phyloP scores from a whole-genome alignment of 92 coral and sea anemone species.

The Chrysogorgia sp. region DNA sequence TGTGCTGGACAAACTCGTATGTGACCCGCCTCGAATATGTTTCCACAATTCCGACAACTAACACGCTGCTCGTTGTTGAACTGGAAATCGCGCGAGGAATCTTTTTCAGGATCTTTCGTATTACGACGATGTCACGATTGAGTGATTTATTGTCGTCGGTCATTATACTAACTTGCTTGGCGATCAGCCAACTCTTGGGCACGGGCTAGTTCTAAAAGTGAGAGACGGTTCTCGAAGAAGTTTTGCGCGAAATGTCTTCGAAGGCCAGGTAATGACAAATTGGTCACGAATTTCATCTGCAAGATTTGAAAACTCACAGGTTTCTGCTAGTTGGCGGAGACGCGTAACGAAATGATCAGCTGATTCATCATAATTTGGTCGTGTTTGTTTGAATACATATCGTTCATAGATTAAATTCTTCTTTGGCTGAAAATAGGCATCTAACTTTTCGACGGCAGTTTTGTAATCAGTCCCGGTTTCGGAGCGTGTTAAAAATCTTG shows the following conservation, averaged over 20 bases:
- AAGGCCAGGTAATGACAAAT: background rate
- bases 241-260: conserved; percentile 2
- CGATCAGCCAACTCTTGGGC: background rate
- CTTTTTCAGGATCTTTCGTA: background rate
- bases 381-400: conserved; percentile 5
- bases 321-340: background rate
- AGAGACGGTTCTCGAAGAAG: conserved; percentile 1
- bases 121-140: no score
- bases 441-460: background rate
- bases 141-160: background rate
- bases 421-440: background rate
- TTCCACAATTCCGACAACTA: background rate
- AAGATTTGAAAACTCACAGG: background rate
- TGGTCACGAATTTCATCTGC: conserved; percentile 7
- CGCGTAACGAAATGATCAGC: background rate
- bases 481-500: conserved; percentile 3
- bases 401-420: conserved; percentile 4
- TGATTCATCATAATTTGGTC: background rate
- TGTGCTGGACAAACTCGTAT: conserved; percentile 54
- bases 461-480: background rate
- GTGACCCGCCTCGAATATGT: background rate
- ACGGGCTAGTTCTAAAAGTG: background rate
- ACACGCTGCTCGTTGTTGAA: background rate
- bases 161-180: background rate
- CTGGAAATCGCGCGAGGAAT: background rate